Percentiles rank a stretch among this genome's conserved stretches.
Conservation (phyloP, 2,888 invertebrate species). For the Ennomos quercinarius region DNA sequence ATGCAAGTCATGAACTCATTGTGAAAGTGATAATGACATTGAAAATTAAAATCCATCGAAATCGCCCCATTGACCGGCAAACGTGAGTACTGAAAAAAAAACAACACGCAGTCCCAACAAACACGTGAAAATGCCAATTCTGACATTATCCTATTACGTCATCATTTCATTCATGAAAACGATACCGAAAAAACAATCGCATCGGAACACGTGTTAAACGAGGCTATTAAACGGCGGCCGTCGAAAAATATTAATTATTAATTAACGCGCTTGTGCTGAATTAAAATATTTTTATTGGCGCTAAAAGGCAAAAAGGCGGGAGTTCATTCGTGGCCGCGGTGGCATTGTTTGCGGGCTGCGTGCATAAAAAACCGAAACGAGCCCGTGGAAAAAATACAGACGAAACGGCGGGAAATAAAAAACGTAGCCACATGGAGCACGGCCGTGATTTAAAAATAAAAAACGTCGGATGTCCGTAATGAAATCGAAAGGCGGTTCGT, state of each 20-base stretch:
- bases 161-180: slow-evolving; percentile 84
- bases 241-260: slow-evolving; percentile 85
- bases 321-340: slow-evolving; percentile 83
- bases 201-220: slow-evolving; percentile 81
- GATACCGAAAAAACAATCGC: slow-evolving; percentile 80
- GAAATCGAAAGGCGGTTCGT: slow-evolving; percentile 86
- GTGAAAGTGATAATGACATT: slow-evolving; percentile 85
- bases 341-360: slow-evolving; percentile 83
- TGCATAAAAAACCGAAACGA: slow-evolving; percentile 78
- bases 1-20: slow-evolving; percentile 64
- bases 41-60: slow-evolving; percentile 82
- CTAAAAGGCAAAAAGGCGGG: slow-evolving; percentile 80
- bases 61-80: slow-evolving; percentile 78
- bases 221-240: slow-evolving; percentile 75
- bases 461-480: slow-evolving; percentile 82
- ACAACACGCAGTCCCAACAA: slow-evolving; percentile 77
- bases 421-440: slow-evolving; percentile 72
- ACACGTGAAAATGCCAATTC: slow-evolving; percentile 82
- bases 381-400: slow-evolving; percentile 74
- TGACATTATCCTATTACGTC: slow-evolving; percentile 85
- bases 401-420: slow-evolving; percentile 74
- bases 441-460: slow-evolving; percentile 84
- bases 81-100: slow-evolving; percentile 72
- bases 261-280: slow-evolving; percentile 77
- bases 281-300: slow-evolving; percentile 85